Evolutionary conservation across 2,113 vertebrate species (phyloP).

Genomic region (Laticauda colubrina): DNA sequence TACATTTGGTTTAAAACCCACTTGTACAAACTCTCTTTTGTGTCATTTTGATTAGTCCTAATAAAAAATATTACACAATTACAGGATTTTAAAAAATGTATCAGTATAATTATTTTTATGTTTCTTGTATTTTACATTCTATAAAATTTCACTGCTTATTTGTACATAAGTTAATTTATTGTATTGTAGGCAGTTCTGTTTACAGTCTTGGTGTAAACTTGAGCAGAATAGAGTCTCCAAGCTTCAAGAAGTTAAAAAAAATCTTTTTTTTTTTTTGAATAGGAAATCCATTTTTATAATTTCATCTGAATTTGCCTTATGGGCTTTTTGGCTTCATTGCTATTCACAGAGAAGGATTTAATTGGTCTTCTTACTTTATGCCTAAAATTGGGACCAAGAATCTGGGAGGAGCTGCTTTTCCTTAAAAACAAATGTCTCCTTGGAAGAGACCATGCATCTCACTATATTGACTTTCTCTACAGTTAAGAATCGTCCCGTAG

Average conservation of each 20-base stretch:
- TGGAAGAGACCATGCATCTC: too few species aligned
- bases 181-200: not conserved
- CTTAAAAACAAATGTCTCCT: not conserved
- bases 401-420: not conserved
- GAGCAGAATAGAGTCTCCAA: not conserved
- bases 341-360: not conserved
- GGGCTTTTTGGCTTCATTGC: too few species aligned
- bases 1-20: not conserved
- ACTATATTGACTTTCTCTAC: not conserved
- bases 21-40: not conserved
- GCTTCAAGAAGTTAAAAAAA: not conserved
- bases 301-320: not conserved
- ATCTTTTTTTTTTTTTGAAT: not conserved
- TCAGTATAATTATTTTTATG: not conserved
- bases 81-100: not conserved
- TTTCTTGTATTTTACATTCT: not conserved
- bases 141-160: not conserved
- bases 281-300: not conserved
- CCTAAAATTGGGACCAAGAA: not conserved
- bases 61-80: not conserved
- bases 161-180: too few species aligned
- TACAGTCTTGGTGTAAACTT: not conserved
- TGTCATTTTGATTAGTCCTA: not conserved
- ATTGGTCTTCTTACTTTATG: not conserved
- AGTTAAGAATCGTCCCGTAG: slow-evolving; percentile 78